Evolutionary conservation across 2,888 invertebrate genomes (phyloP), one percentile per base, ranked within the genome.

Genomic region (Aelia acuminata): DNA sequence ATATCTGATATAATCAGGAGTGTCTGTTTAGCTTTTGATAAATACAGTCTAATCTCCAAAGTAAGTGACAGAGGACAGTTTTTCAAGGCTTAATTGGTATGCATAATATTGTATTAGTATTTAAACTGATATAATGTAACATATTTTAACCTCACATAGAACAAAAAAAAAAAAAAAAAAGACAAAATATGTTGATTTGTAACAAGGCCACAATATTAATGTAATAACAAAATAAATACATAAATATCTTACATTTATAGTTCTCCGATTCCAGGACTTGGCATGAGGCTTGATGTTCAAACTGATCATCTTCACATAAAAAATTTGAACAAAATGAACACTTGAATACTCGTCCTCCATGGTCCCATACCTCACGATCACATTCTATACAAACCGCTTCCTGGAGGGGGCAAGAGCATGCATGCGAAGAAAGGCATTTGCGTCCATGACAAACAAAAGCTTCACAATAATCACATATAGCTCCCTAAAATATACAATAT

Each of bases 371-470:
- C 8, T 96, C 96, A 92, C 99, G 94, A 92, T 98, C 97, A 92
- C 99, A 99, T 93, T 99, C 98, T 84, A 96, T 93, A 91, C 99
- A 99, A 57, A 95, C 94, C 0, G 98, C 98, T 91, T 98, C 98
- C 92, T 94, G 95, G 86, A 99, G 93, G 0, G 98, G 97, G 92
- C 99, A 99, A 0, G 95, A 95, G 92, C 99, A 99, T 0, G 98
- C 98, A 92, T 99, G 99, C 0, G 95, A 93, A 70, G 96, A 96
- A 48, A 99, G 94, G 91, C 99, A 99, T 92, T 97, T 97, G 90
- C 97, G 94, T 0, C 98, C 97, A 92, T 99, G 99, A 91, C 99
- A 99, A 70, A 99, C 95, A 98, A 98, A 99, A 0, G 98, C 98
- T 93, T 99, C 99, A 92, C 99, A 99, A 93, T 96, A 97, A 93